phyloP scores from a whole-genome alignment of 2,888 invertebrate species.

The Pollenia angustigena region DNA sequence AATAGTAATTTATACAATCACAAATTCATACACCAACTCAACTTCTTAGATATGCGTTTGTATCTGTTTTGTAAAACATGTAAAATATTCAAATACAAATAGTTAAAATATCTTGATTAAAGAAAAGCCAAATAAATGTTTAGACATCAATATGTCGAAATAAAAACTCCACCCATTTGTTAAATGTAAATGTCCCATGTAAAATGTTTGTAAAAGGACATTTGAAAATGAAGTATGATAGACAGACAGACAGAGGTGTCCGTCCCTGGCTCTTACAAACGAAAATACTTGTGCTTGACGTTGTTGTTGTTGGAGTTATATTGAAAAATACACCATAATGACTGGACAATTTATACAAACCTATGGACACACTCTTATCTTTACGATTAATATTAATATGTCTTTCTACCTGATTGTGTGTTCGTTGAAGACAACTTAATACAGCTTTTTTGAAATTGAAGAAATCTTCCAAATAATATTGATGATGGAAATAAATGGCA shows the following conservation, averaged over 20 bases:
- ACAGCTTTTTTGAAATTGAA: constrained; percentile 32
- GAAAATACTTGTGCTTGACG: not conserved
- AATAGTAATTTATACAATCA: constrained; percentile 52
- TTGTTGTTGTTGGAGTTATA: not conserved
- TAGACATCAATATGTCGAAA: constrained; percentile 72
- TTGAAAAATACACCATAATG: constrained; percentile 25
- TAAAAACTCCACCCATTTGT: constrained; percentile 71
- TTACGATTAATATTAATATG: not conserved
- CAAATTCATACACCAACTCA: constrained; percentile 25
- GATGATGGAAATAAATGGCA: constrained; percentile 49
- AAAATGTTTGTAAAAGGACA: constrained; percentile 57
- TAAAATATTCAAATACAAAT: constrained; percentile 49
- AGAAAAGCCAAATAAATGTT: constrained; percentile 74
- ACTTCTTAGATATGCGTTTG: constrained; percentile 32
- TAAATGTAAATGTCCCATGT: constrained; percentile 60
- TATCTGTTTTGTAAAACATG: constrained; percentile 55
- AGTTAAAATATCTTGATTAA: constrained; percentile 68
- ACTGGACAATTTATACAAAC: constrained; percentile 34
- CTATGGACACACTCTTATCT: not conserved
- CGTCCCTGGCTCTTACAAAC: too few species aligned
- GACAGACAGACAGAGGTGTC: constrained; percentile 42
- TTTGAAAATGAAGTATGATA: constrained; percentile 56
- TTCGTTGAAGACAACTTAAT: constrained; percentile 45
- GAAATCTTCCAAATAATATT: constrained; percentile 53
- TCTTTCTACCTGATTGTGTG: not conserved